A percentile compares a stretch with the other conserved stretches of the same genome.
Conservation (phyloP, 2,888 invertebrate genomes). For the Deladenus siricidicola region DNA sequence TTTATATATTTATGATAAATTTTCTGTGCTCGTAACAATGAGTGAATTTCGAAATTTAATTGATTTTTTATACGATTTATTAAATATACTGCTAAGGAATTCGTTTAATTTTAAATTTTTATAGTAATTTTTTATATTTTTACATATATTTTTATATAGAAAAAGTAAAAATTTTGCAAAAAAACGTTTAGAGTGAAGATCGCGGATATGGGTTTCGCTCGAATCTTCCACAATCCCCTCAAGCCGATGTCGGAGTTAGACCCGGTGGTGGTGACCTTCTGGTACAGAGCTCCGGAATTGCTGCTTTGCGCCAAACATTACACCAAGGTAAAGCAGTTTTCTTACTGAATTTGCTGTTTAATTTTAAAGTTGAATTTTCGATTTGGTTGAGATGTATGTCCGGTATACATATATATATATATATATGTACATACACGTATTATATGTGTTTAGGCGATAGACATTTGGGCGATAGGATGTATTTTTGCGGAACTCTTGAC, state of each 20-base stretch:
- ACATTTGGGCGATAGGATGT: conserved; percentile 61
- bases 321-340: conserved; percentile 43
- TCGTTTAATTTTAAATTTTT: too few relatives aligned
- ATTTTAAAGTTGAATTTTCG: too few relatives aligned
- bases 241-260: conserved; percentile 90
- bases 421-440: background rate
- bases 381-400: too few relatives aligned
- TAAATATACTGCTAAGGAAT: too few relatives aligned
- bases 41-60: too few relatives aligned
- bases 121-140: too few relatives aligned
- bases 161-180: background rate
- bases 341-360: too few relatives aligned
- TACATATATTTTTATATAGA: too few relatives aligned
- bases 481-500: conserved; percentile 98
- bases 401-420: background rate
- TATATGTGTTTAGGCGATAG: conserved; percentile 41
- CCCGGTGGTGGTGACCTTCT: conserved; percentile 98
- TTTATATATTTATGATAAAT: too few relatives aligned
- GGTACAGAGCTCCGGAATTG: conserved; percentile 88
- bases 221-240: conserved; percentile 90
- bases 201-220: conserved; percentile 97
- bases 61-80: too few relatives aligned
- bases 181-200: conserved; percentile 44
- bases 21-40: too few relatives aligned
- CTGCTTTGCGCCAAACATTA: conserved; percentile 56